Evolutionary conservation across 2,113 vertebrate species (phyloP), one percentile per base, ranked within the genome.

Genomic region (Rhizomys pruinosus): DNA sequence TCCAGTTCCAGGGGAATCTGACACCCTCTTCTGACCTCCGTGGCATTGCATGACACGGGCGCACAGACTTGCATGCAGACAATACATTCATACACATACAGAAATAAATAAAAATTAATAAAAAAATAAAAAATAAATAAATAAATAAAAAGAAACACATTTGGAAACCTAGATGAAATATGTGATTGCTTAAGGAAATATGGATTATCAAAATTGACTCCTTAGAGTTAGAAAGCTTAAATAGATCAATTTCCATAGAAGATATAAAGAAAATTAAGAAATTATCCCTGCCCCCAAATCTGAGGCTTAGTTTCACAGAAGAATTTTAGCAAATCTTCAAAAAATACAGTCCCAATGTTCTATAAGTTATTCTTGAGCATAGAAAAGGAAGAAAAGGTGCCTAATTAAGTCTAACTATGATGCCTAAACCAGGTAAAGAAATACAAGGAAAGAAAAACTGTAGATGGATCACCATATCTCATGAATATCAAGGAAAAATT

Each of bases 381-480:
- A 64, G 37, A 84, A 80, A 71, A 88, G 15, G 39, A 69, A 94
- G 52, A 44, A 4, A 80, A 94, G 76, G 13, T 34, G 87, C 15
- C 37, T 76, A 61, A 61, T 68, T 92, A 87, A 86, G 57, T 73
- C 87, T 82, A 96, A 92, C 61, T 63, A 25, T 44, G 17, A 92
- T 63, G 84, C 13, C 27, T 77, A 81, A 95, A n/a, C 52, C 27
- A 87, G 22, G 69, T 69, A 84, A 93, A 71, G 7, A 86, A 74
- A n/a, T 25, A 80, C 39, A 52, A 52, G 47, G n/a, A 52, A 72
- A 87, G 25, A 82, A 88, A 90, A 95, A 88, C 19, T 72, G 91
- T 2, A 69, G 39, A 77, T 52, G 47, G 11, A 52, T 72, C 44
- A 44, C 16, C 68, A 4, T 79, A 42, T 80, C 32, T 92, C n/a